phyloP scores from a whole-genome alignment of 92 coral and sea anemone species.

The Pocillopora meandrina region DNA sequence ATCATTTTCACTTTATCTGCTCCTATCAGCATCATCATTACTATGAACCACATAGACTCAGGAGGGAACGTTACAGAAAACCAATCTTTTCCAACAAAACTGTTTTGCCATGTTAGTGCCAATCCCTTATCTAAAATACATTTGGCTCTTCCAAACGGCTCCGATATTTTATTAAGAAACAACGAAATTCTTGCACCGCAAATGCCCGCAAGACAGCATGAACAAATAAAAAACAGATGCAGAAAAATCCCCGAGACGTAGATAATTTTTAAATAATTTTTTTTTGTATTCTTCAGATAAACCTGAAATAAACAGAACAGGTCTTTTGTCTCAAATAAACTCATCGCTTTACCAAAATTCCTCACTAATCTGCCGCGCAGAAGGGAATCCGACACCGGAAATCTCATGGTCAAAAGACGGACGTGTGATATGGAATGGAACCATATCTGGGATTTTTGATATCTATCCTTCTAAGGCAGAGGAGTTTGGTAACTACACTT shows the following conservation, averaged over 20 bases:
- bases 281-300: background rate
- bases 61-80: background rate
- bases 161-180: background rate
- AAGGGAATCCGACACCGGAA: slow-evolving; percentile 43
- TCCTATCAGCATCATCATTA: no score
- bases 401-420: slow-evolving; percentile 40
- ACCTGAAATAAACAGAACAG: slow-evolving; percentile 5
- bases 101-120: slow-evolving; percentile 43
- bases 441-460: background rate
- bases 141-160: slow-evolving; percentile 21
- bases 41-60: no score
- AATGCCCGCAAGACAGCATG: no score
- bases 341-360: slow-evolving; percentile 25
- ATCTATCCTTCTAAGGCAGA: background rate
- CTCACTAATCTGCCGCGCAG: slow-evolving; percentile 31
- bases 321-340: background rate
- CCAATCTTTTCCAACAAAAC: slow-evolving; percentile 2
- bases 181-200: background rate
- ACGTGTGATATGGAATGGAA: background rate
- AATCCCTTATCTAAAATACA: slow-evolving; percentile 31
- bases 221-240: background rate
- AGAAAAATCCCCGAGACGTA: background rate
- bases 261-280: background rate
- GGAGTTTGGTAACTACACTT: slow-evolving; percentile 54
- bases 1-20: background rate